Conservation (phyloP, 2,888 invertebrate species). For the Ophioninae sp. region DNA sequence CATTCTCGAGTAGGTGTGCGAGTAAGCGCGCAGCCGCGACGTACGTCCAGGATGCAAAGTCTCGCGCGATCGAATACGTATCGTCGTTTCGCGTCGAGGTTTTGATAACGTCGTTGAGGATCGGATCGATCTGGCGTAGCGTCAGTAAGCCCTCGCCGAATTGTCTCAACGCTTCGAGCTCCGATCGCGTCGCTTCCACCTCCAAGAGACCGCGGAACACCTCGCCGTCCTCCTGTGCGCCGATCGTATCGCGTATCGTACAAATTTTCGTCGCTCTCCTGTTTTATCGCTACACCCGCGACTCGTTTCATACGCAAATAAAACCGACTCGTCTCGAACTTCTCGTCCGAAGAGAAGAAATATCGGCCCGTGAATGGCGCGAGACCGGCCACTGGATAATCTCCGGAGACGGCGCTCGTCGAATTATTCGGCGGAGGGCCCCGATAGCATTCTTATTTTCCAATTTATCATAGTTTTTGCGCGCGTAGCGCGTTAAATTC, state of each 20-base stretch:
- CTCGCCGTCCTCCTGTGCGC: conserved; percentile 62
- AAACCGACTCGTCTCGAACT: neutral
- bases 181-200: conserved; percentile 66
- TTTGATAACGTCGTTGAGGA: conserved; percentile 69
- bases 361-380: neutral
- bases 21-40: neutral
- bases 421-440: no score
- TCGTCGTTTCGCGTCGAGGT: conserved; percentile 26
- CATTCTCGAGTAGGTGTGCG: neutral
- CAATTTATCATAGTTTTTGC: no score
- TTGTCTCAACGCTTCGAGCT: conserved; percentile 69
- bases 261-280: neutral
- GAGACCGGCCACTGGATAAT: no score
- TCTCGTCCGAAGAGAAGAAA: neutral
- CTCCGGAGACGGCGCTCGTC: no score
- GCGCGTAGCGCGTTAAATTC: neutral
- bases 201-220: conserved; percentile 65
- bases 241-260: neutral
- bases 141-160: conserved; percentile 68
- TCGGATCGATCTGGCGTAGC: conserved; percentile 71
- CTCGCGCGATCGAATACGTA: neutral
- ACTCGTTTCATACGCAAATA: neutral
- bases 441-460: no score
- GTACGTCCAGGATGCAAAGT: neutral
- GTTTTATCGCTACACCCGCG: neutral